Evolutionary conservation across 1,140 invertebrate genomes (phyloP).

Genomic region (Drosophila biarmipes): DNA sequence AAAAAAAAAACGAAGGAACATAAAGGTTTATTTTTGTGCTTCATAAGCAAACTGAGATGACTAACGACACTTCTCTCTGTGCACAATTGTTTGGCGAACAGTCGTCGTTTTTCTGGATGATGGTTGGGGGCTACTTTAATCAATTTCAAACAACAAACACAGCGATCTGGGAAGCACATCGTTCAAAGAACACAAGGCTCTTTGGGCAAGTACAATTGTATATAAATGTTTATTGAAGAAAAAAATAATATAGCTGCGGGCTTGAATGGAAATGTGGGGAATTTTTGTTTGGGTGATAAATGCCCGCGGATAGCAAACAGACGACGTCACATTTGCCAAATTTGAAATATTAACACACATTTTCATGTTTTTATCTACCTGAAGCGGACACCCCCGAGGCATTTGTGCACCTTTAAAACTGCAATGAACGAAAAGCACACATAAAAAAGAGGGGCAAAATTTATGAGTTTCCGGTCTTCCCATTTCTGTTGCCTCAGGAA

Average conservation of each 20-base stretch:
- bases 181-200: conserved; percentile 71
- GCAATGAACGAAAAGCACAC: conserved; percentile 30
- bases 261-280: conserved; percentile 5
- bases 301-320: conserved; percentile 43
- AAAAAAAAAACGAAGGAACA: too few relatives aligned
- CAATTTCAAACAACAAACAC: conserved; percentile 76
- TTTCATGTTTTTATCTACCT: conserved; percentile 7
- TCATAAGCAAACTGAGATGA: too few relatives aligned
- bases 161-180: conserved; percentile 40
- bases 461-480: conserved; percentile 27
- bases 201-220: conserved; percentile 59
- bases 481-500: conserved; percentile 12
- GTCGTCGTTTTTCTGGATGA: conserved; percentile 42
- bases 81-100: conserved; percentile 64
- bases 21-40: too few relatives aligned
- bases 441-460: conserved; percentile 15
- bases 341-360: conserved; percentile 36
- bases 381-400: conserved; percentile 1
- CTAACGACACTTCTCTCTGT: neutral
- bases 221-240: conserved; percentile 54
- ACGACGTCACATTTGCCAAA: conserved; percentile 50
- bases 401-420: conserved; percentile 42
- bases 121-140: conserved; percentile 70
- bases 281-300: conserved; percentile 21
- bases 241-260: conserved; percentile 4